These are phyloP conservation scores for Anas capensis DNA, from an alignment of 2,797 vertebrate species.

Conservation along the genomic window DNA sequence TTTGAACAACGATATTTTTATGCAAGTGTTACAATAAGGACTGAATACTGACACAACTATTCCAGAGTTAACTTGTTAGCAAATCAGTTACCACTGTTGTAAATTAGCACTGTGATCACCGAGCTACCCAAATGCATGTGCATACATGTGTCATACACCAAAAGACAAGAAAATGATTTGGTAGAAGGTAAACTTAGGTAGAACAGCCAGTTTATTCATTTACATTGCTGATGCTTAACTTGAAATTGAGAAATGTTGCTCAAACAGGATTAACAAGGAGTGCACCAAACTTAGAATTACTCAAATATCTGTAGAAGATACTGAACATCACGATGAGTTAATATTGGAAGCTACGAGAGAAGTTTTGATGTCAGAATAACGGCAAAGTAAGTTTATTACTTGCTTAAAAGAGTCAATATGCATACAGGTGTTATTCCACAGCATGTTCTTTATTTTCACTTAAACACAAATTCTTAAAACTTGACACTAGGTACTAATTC, in stretches of 20 bases:
- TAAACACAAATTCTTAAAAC: constrained; percentile 66
- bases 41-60: not conserved
- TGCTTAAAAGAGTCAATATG: constrained; percentile 77
- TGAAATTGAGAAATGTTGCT: not conserved
- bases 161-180: not conserved
- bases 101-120: not conserved
- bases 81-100: not conserved
- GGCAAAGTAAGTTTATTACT: constrained; percentile 40
- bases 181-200: not conserved
- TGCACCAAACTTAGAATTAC: not conserved
- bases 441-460: constrained; percentile 81
- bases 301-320: not conserved
- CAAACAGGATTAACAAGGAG: not conserved
- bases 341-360: not conserved
- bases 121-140: rapidly evolving
- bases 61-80: not conserved
- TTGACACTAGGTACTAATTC: constrained; percentile 75
- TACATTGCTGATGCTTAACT: not conserved
- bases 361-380: not conserved
- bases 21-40: not conserved
- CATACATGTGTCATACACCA: rapidly evolving
- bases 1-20: not conserved
- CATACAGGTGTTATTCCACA: constrained; percentile 80
- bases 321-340: not conserved
- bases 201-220: not conserved